Evolutionary conservation across 2,113 vertebrate species (phyloP).

Genomic region (Otis tarda): DNA sequence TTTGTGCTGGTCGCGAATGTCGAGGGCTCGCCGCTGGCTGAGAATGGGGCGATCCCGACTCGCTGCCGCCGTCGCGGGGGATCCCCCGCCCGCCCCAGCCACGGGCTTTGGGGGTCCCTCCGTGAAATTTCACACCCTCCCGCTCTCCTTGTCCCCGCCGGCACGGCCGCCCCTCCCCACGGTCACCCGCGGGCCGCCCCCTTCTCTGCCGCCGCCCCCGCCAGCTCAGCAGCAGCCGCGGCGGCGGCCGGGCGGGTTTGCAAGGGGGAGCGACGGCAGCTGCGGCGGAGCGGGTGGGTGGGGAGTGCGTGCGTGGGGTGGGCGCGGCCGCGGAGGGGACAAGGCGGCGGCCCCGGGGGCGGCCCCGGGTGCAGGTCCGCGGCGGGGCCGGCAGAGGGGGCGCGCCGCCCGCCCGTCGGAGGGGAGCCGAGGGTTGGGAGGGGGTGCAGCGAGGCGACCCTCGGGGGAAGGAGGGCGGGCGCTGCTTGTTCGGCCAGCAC

Average conservation of each 20-base stretch:
- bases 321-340: not conserved
- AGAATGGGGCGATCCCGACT: not conserved
- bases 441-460: no score
- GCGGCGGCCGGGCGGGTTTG: not conserved
- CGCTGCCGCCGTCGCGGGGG: not conserved
- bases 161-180: not conserved
- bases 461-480: no score
- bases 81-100: not conserved
- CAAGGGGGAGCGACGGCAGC: not conserved
- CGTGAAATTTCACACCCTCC: not conserved
- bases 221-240: not conserved
- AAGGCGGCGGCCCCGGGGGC: not conserved
- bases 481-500: not conserved
- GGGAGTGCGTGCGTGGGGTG: not conserved
- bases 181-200: not conserved
- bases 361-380: not conserved
- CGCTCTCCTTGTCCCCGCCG: not conserved
- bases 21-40: not conserved
- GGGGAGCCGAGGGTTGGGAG: no score
- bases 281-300: not conserved
- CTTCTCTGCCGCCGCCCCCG: not conserved
- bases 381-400: slow-evolving; percentile 40
- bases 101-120: not conserved
- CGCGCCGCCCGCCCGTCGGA: not conserved
- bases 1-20: not conserved